Evolutionary conservation across 2,888 invertebrate species (phyloP), one percentile per base, ranked within the genome.

Genomic region (Habrosyne pyritoides): DNA sequence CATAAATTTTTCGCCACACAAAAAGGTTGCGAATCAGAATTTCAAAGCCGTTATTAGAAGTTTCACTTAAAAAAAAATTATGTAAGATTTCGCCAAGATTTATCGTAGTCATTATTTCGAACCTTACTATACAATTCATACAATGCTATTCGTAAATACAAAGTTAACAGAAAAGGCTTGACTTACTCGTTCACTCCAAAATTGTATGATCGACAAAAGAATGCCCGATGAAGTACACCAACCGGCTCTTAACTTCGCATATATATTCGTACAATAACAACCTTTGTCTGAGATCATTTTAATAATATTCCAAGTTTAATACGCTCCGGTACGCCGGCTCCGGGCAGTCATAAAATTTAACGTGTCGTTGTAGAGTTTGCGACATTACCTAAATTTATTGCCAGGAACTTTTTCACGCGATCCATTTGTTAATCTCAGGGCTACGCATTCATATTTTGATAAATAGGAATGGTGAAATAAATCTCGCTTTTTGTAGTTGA

Each of bases 251-350:
- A 73, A 77, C 69, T 77, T 73, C 66, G 73, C 72, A 78, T 81
- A 82, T 71, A 81, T 77, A 79, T 79, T 71, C 73, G 55, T 70
- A 75, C 63, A 77, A 68, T 71, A 72, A 72, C 77, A 79, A 79
- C 83, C 82, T 83, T 84, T 84, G 85, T 84, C 82, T 79, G 82
- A 74, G 82, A 86, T 84, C 87, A 88, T 89, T 89, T 87, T 83
- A 86, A 87, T 88, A 87, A 89, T 89, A 87, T 82, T 70, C 84
- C 73, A 86, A 89, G 87, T 88, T 89, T 86, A 86, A 89, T 86
- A 78, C 83, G 80, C 68, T 79, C 77, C 77, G 71, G 77, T 65
- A 66, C 69, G 61, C 65, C 73, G 75, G 77, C 84, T 75, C 74
- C 73, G 69, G 81, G 84, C 83, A 68, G 79, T 79, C 86, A 87